phyloP scores from a whole-genome alignment of 2,888 invertebrate genomes.

The Opisthograptis luteolata region DNA sequence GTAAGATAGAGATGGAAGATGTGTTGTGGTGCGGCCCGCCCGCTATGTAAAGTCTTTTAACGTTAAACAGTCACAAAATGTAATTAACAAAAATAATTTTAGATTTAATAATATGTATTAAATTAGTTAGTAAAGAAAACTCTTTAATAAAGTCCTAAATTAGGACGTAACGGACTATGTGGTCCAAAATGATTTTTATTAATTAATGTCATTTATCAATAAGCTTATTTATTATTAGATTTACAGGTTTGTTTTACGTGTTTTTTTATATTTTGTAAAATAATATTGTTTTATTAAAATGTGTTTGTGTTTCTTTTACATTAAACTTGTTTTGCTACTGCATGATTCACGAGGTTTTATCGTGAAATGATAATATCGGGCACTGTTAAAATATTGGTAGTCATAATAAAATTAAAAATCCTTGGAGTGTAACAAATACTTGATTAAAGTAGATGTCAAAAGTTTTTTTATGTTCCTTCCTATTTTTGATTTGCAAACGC shows the following conservation, averaged over 20 bases:
- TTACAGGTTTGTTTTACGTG: background rate
- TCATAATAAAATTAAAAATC: no score
- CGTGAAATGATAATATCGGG: no score
- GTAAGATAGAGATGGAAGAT: no score
- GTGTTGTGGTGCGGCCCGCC: no score
- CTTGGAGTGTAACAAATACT: no score
- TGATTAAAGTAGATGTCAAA: no score
- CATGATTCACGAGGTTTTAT: background rate
- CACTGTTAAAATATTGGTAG: no score
- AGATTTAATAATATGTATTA: background rate
- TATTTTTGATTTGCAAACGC: no score
- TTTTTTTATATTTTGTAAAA: slow-evolving; percentile 22
- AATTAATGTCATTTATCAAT: slow-evolving; percentile 23
- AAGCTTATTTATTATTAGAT: slow-evolving; percentile 19
- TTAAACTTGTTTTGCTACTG: background rate
- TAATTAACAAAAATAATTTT: background rate
- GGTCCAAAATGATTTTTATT: slow-evolving; percentile 47
- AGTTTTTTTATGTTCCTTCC: no score
- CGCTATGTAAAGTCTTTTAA: no score
- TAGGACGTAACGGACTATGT: slow-evolving; percentile 63
- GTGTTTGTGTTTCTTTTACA: background rate
- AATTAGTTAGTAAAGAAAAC: background rate
- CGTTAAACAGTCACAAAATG: background rate
- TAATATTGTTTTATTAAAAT: slow-evolving; percentile 17
- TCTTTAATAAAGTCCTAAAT: slow-evolving; percentile 65